Evolutionary conservation across 2,888 invertebrate genomes (phyloP), one percentile per base, ranked within the genome.

Genomic region (Scaptomyza parva): DNA sequence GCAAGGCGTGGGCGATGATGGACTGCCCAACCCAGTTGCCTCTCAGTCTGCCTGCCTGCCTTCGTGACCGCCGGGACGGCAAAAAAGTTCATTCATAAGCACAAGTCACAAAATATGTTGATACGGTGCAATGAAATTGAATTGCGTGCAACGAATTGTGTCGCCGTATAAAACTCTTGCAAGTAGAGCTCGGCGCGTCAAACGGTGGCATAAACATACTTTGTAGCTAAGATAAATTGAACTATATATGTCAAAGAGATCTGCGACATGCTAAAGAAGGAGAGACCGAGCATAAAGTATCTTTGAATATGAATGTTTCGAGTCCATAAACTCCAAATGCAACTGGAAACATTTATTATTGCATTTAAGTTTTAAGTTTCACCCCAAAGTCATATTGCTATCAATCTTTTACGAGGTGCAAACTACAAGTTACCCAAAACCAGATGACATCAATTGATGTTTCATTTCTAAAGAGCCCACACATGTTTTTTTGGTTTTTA

Each of bases 11-110:
- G 81, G 85, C 66, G 78, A 76, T 82, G 82, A 83, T 78, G 80
- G 54, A 82, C 86, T 83, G 70, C 83, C 71, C 75, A 64, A 61
- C 75, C 73, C 75, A 63, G 70, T 68, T 48, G 62, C 48, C 40
- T 14, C 18, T 45, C 47, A 18, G 37, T 18, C 17, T 45, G 54
- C 48, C 17, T 52, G n/a, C n/a, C n/a, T n/a, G n/a, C n/a, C n/a
- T n/a, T n/a, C n/a, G n/a, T n/a, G n/a, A n/a, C n/a, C n/a, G n/a
- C n/a, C n/a, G n/a, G 54, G 59, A 51, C 62, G 51, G 62, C 61
- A 58, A 81, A 78, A 61, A 51, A 68, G 58, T 78, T 78, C 85
- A 82, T 81, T 81, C 81, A 85, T 69, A 74, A 84, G 66, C 71
- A 52, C 35, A 57, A 64, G 57, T 47, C 51, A 65, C 52, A 62